Evolutionary conservation across 2,797 vertebrate species (phyloP).

Genomic region (Lacerta agilis): DNA sequence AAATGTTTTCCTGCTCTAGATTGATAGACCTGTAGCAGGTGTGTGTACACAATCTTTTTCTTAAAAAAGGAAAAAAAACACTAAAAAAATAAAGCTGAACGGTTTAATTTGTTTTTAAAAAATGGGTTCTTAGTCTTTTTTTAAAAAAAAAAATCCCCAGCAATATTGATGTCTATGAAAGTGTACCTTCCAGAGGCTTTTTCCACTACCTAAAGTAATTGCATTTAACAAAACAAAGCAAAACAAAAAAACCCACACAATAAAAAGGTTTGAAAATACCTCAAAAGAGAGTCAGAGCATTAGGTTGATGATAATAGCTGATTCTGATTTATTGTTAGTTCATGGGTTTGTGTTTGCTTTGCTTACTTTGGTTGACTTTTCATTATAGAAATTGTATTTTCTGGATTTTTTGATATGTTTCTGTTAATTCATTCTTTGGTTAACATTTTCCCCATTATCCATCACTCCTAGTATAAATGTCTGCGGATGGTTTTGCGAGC

Average conservation of each 20-base stretch:
- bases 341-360: slow-evolving; percentile 47
- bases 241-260: neutral
- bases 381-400: slow-evolving; percentile 24
- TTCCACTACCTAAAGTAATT: slow-evolving; percentile 56
- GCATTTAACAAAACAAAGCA: slow-evolving; percentile 55
- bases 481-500: neutral
- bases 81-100: slow-evolving; percentile 51
- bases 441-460: slow-evolving; percentile 7
- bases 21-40: slow-evolving; percentile 81
- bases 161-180: slow-evolving; percentile 44
- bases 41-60: slow-evolving; percentile 61
- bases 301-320: slow-evolving; percentile 52
- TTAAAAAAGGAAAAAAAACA: slow-evolving; percentile 43
- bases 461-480: neutral
- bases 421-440: neutral
- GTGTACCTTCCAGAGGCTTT: slow-evolving; percentile 35
- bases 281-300: slow-evolving; percentile 29
- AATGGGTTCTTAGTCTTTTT: fast-evolving
- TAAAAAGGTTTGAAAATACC: slow-evolving; percentile 64
- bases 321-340: slow-evolving; percentile 57
- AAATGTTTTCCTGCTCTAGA: slow-evolving; percentile 79
- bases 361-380: slow-evolving; percentile 22
- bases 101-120: slow-evolving; percentile 48
- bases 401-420: slow-evolving; percentile 30
- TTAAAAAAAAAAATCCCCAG: slow-evolving; percentile 24